Evolutionary conservation across 2,797 vertebrate species (phyloP), one percentile per base, ranked within the genome.

Genomic region (Chloroceryle inda): DNA sequence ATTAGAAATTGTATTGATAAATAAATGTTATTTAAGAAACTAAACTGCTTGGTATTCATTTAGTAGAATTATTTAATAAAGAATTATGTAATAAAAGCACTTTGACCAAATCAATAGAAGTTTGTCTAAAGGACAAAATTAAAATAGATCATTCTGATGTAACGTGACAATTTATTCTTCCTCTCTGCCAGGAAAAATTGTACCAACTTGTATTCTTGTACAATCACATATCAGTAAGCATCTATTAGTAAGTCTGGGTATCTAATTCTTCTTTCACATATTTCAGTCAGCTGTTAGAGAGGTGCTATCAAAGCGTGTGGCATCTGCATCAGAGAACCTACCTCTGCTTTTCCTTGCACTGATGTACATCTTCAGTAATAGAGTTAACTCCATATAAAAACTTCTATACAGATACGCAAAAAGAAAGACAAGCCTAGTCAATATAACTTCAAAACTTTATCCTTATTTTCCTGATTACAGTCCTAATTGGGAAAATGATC

Each of bases 41-140:
- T 68, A 37, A 35, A 73, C 40, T 73, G 15, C 27, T 89, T 87
- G 52, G 14, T 89, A 88, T 92, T 96, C 62, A 35, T 88, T 89
- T 63, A 73, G 44, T 73, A 62, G 47, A 85, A 87, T 82, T 86
- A 88, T 18, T 95, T 67, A 95, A 90, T 76, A 82, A 35, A 35
- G 35, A 35, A 35, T 35, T 35, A 35, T 35, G 6, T 35, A 35
- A 35, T 35, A 35, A 87, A 88, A 29, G 42, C 67, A 79, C 47
- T 81, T 85, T n/a, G 10, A 72, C 45, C 4, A 64, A 94, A 92
- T 96, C 89, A 74, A 94, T 95, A 77, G 37, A 21, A 88, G 20
- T 35, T 81, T 59, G 55, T 68, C 74, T 92, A 77, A 78, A 92
- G 47, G 44, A 91, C 74, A 95, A 96, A 92, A 93, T 93, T 67